A percentile compares a stretch with the other conserved stretches of the same genome.
These are phyloP conservation scores for Folsomia candida DNA, from an alignment of 2,888 invertebrate genomes.

Conservation along the genomic window DNA sequence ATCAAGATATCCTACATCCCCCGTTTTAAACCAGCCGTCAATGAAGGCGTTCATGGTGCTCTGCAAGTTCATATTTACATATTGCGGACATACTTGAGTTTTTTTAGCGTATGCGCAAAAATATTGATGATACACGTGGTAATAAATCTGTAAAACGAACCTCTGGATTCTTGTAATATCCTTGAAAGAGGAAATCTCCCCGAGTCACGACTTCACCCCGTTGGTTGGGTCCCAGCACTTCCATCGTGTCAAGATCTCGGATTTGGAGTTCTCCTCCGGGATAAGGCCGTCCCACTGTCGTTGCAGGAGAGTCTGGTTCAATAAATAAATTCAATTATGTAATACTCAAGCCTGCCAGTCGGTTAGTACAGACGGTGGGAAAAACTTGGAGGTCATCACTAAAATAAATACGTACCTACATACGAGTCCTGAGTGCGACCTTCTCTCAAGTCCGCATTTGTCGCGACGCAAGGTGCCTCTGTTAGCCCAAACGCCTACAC, in stretches of 20 bases:
- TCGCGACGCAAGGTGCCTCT: background rate
- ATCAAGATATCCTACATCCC: constrained; percentile 44
- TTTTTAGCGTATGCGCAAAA: no score
- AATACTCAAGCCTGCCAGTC: background rate
- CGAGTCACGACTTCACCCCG: constrained; percentile 27
- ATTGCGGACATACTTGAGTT: background rate
- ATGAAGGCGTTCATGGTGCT: constrained; percentile 26
- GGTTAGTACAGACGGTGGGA: no score
- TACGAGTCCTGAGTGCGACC: background rate
- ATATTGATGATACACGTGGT: no score
- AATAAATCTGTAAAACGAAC: no score
- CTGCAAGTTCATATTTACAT: constrained; percentile 7
- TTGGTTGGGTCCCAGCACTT: constrained; percentile 19
- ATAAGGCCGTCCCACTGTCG: constrained; percentile 17
- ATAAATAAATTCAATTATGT: background rate
- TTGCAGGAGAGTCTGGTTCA: constrained; percentile 16
- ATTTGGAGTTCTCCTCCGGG: constrained; percentile 25
- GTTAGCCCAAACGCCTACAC: constrained; percentile 6
- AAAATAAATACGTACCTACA: background rate
- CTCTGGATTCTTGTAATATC: constrained; percentile 25
- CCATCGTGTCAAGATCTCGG: constrained; percentile 19
- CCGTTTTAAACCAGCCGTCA: constrained; percentile 40
- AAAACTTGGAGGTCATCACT: no score
- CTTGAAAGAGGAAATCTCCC: constrained; percentile 4
- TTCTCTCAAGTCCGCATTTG: background rate